A percentile compares a stretch with the other conserved stretches of the same genome.
Evolutionary conservation across 2,888 invertebrate species (phyloP).

Genomic region (Trachelus iudaicus): DNA sequence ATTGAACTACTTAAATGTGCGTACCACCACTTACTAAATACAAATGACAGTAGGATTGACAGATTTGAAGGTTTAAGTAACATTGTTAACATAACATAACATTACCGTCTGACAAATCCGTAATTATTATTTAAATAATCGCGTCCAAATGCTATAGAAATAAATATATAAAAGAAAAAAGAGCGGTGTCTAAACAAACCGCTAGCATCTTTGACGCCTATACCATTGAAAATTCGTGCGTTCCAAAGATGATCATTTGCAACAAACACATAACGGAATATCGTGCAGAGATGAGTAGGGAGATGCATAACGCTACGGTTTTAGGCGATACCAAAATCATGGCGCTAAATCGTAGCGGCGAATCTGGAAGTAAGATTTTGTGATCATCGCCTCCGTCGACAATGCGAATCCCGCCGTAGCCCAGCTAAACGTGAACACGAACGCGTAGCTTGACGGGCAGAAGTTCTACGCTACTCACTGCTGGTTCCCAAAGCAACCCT

Average conservation of each 20-base stretch:
- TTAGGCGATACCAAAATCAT: no score
- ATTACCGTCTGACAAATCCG: neutral
- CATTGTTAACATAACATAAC: neutral
- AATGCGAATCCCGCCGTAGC: no score
- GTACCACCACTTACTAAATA: neutral
- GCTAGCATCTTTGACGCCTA: neutral
- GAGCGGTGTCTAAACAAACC: neutral
- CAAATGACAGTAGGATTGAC: neutral
- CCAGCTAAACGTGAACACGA: no score
- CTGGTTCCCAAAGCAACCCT: no score
- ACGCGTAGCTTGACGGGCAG: no score
- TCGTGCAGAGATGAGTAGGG: neutral
- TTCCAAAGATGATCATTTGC: neutral
- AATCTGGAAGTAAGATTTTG: no score
- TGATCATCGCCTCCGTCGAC: no score
- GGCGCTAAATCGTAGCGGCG: no score
- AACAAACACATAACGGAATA: neutral
- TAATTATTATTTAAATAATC: neutral
- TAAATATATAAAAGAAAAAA: neutral
- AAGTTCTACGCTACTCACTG: no score
- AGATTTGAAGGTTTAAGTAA: neutral
- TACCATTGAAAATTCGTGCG: neutral
- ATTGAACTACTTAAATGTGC: neutral
- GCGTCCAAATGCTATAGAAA: neutral
- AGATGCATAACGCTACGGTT: no score